These are phyloP conservation scores for Parazoanthus atlanticus DNA, from an alignment of 92 coral and sea anemone genomes.

Conservation along the genomic window DNA sequence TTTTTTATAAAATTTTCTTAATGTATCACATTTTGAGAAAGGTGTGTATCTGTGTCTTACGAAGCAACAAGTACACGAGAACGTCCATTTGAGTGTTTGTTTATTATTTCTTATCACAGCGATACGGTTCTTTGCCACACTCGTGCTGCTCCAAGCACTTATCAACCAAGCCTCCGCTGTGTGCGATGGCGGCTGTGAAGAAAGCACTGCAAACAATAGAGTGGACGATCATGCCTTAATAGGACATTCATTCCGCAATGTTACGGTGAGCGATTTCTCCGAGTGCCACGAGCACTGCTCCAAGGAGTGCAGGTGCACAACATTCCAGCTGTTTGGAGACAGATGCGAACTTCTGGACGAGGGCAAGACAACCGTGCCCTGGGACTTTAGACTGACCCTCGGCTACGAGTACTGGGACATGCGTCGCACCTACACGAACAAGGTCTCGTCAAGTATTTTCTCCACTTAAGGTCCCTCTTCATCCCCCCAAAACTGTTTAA, in stretches of 20 bases:
- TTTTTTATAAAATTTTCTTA: too few relatives aligned
- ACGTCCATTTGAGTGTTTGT: too few relatives aligned
- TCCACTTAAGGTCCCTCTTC: too few relatives aligned
- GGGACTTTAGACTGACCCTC: not conserved
- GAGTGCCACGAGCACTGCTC: slow-evolving; percentile 1
- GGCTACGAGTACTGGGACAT: slow-evolving; percentile 1
- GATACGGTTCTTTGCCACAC: not conserved
- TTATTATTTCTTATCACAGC: not conserved
- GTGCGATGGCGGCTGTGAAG: not conserved
- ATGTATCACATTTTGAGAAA: too few relatives aligned
- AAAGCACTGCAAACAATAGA: not conserved
- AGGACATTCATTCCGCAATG: not conserved
- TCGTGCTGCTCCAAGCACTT: not conserved
- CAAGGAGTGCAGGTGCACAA: not conserved
- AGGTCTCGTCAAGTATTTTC: not conserved
- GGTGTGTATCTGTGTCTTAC: too few relatives aligned
- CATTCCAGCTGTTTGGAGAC: not conserved
- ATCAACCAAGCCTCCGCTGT: not conserved
- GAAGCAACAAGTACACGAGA: too few relatives aligned
- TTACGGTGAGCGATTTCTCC: not conserved
- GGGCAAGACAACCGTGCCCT: not conserved
- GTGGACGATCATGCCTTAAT: not conserved
- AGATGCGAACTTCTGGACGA: not conserved
- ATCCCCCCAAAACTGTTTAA: too few relatives aligned
- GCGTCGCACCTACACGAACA: not conserved